Percentiles rank a stretch among this genome's conserved stretches.
phyloP scores from a whole-genome alignment of 2,888 invertebrate genomes.

The Phorcus lineatus region DNA sequence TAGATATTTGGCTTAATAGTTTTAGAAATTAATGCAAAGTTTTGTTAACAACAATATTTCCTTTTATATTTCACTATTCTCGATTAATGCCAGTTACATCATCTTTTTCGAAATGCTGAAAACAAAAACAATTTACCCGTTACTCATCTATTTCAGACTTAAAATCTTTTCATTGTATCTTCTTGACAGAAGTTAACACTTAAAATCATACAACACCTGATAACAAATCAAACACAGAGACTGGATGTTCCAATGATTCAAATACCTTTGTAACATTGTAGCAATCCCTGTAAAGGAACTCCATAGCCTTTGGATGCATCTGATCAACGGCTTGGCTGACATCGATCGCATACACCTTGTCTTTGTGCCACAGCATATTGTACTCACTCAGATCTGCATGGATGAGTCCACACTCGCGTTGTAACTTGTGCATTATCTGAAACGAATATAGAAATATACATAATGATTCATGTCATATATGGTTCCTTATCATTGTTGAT shows the following conservation, averaged over 20 bases:
- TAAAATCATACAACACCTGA: no score
- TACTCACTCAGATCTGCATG: slow-evolving; percentile 81
- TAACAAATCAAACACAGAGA: no score
- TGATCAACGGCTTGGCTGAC: slow-evolving; percentile 81
- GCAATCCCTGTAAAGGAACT: slow-evolving; percentile 80
- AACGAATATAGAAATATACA: no score
- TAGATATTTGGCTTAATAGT: background rate
- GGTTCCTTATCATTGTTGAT: no score
- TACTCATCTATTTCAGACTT: no score
- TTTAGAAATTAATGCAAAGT: background rate
- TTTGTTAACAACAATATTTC: background rate
- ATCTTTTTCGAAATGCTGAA: no score
- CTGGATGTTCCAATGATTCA: background rate
- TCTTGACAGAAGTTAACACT: no score
- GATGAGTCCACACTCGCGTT: slow-evolving; percentile 78
- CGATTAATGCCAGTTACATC: no score
- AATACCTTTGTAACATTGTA: slow-evolving; percentile 75
- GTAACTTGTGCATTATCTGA: slow-evolving; percentile 78
- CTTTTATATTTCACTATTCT: no score
- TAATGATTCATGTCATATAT: background rate
- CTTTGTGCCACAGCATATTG: slow-evolving; percentile 79
- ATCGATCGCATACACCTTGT: slow-evolving; percentile 79
- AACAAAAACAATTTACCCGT: no score
- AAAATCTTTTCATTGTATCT: no score
- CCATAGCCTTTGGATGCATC: slow-evolving; percentile 78